Base-by-base conservation (phyloP, 2,888 invertebrate genomes). In the Ypsolopha sequella region DNA sequence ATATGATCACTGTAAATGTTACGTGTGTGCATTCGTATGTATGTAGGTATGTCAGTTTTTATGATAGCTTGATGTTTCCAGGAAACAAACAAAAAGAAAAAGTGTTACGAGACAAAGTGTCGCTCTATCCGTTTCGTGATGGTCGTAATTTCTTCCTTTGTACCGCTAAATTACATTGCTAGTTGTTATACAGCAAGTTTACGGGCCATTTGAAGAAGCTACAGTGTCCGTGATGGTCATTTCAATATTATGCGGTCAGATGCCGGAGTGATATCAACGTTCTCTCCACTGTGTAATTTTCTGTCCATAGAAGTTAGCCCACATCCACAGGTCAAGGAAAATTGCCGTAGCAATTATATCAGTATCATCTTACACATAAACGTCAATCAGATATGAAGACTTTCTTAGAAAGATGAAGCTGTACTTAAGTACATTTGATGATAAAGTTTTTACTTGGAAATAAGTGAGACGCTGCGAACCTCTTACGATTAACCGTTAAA, bases 101-200 rank as follows among this genome's bases (percentile, higher is more conserved):
- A 49, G 49, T 49, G 49, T 49, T 39, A 48, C 48, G 8, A 77
- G 79, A 74, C 76, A 77, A 50, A 70, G 71, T 79, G 76, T 76
- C 69, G 70, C 70, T 73, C 72, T 79, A 80, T 80, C 73, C 76
- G 78, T 74, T 72, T 76, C 68, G 60, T 71, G 84, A 84, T 81
- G 75, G 75, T 67, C 70, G 81, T 84, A 80, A 67, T 69, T 73
- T 77, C 70, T 79, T 81, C 81, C 81, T 73, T 70, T 66, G 82
- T 84, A 80, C 84, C 80, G 84, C 84, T 82, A 85, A 81, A 84
- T 81, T 76, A 78, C 81, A 74, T 74, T 80, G 81, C 80, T 84
- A 85, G 84, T 81, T 81, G 85, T 81, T 70, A 74, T 73, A 76
- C 73, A 76, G 73, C 77, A 72, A 78, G 76, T 84, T 85, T 85